Evolutionary conservation across 53 echinoderm and acorn worm genomes (phyloP).

Genomic region (Hippasteria phrygiana): DNA sequence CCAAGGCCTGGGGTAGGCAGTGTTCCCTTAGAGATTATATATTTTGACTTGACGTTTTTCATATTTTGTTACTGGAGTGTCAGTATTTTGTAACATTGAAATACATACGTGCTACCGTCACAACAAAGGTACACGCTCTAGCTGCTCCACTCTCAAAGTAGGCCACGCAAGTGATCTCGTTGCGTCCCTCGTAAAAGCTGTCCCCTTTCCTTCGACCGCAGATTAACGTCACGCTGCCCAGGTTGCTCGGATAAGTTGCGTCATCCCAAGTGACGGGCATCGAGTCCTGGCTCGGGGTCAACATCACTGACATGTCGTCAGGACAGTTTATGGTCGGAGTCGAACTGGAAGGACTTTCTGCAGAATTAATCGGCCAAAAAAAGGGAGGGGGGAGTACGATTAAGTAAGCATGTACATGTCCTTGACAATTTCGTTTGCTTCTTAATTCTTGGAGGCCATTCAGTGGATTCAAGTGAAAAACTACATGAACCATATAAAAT

Average conservation of each 20-base stretch:
- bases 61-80: no score
- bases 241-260: neutral
- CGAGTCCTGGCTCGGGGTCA: neutral
- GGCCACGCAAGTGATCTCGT: conserved; percentile 22
- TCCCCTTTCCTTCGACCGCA: conserved; percentile 15
- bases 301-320: neutral
- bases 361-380: neutral
- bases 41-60: no score
- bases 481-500: no score
- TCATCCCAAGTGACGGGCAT: conserved; percentile 42
- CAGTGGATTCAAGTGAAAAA: no score
- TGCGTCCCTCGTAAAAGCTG: conserved; percentile 18
- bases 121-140: conserved; percentile 30
- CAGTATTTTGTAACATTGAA: neutral
- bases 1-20: no score
- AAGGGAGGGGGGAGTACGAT: no score
- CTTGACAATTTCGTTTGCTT: no score
- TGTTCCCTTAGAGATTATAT: no score
- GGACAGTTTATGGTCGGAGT: conserved; percentile 11
- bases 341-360: neutral
- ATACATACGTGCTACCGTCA: conserved; percentile 17
- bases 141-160: conserved; percentile 30
- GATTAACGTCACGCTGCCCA: conserved; percentile 14
- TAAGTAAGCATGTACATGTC: neutral
- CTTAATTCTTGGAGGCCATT: no score